A percentile compares a stretch with the other conserved stretches of the same genome.
Conservation (phyloP, 2,113 vertebrate species). For the Donacobius atricapilla region DNA sequence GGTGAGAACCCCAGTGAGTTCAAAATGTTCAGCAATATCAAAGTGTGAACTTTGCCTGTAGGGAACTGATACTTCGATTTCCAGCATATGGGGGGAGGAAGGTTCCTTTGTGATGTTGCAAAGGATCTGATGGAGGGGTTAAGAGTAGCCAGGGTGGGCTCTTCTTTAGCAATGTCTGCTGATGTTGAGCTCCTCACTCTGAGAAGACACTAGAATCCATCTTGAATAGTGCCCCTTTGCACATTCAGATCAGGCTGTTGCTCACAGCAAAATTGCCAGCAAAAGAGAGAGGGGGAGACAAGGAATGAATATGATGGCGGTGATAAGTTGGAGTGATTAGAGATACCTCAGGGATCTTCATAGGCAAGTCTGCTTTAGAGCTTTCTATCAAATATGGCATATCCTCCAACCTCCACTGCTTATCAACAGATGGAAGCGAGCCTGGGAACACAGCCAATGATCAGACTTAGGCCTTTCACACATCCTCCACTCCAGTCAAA, state of each 20-base stretch:
- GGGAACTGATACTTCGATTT: not conserved
- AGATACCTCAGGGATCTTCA: slow-evolving; percentile 67
- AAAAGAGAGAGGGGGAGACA: slow-evolving; percentile 1
- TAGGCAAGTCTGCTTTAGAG: slow-evolving; percentile 47
- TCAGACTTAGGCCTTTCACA: slow-evolving; percentile 54
- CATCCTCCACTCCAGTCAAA: slow-evolving; percentile 46
- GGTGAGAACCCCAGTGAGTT: not conserved
- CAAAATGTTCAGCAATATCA: slow-evolving; percentile 7
- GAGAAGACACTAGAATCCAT: not conserved
- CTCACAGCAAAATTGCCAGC: slow-evolving; percentile 5
- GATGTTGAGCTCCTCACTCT: not conserved
- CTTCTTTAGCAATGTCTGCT: slow-evolving; percentile 8
- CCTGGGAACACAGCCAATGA: slow-evolving; percentile 53
- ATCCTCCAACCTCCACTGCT: slow-evolving; percentile 41
- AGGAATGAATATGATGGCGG: not conserved
- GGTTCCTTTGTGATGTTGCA: not conserved
- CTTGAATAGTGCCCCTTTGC: not conserved
- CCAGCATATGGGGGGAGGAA: not conserved
- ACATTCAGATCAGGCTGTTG: slow-evolving; percentile 1
- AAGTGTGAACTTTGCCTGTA: not conserved
- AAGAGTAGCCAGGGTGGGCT: not conserved
- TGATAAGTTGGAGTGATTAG: slow-evolving; percentile 31
- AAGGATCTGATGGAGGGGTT: not conserved
- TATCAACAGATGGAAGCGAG: slow-evolving; percentile 61
- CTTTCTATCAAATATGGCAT: slow-evolving; percentile 55